These are phyloP conservation scores for Pelusios castaneus DNA, from an alignment of 2,113 vertebrate genomes.

Conservation along the genomic window DNA sequence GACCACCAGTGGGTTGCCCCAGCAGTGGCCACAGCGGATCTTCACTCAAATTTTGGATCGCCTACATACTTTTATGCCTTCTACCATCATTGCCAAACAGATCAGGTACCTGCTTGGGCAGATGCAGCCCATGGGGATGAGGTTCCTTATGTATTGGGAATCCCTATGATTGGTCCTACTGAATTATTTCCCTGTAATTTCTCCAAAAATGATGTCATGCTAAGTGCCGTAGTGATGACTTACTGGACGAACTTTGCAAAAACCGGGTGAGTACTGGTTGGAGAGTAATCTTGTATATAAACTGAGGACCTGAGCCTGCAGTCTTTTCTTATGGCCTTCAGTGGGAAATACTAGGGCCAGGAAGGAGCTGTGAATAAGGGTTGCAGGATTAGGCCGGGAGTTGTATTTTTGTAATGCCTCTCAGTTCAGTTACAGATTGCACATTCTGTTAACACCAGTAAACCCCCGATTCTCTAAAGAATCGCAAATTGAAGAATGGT, in stretches of 20 bases:
- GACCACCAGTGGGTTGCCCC: slow-evolving; percentile 99
- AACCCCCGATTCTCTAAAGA: too few relatives aligned
- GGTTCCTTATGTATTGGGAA: slow-evolving; percentile 95
- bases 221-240: slow-evolving; percentile 98
- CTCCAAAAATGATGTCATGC: slow-evolving; percentile 99
- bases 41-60: slow-evolving; percentile 98
- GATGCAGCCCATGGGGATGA: slow-evolving; percentile 97
- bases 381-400: not conserved
- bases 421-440: not conserved
- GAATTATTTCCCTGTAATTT: slow-evolving; percentile 99
- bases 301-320: not conserved
- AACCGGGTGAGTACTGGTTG: slow-evolving; percentile 87
- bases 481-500: too few relatives aligned
- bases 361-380: not conserved
- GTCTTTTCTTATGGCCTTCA: not conserved
- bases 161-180: slow-evolving; percentile 97
- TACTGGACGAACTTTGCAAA: slow-evolving; percentile 99
- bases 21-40: slow-evolving; percentile 97
- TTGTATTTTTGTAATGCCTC: not conserved
- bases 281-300: not conserved
- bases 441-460: not conserved
- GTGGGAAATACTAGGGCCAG: not conserved
- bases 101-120: slow-evolving; percentile 98
- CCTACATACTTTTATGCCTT: slow-evolving; percentile 99
- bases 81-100: slow-evolving; percentile 99